phyloP scores from a whole-genome alignment of 2,797 vertebrate genomes.

The Champsocephalus gunnari region DNA sequence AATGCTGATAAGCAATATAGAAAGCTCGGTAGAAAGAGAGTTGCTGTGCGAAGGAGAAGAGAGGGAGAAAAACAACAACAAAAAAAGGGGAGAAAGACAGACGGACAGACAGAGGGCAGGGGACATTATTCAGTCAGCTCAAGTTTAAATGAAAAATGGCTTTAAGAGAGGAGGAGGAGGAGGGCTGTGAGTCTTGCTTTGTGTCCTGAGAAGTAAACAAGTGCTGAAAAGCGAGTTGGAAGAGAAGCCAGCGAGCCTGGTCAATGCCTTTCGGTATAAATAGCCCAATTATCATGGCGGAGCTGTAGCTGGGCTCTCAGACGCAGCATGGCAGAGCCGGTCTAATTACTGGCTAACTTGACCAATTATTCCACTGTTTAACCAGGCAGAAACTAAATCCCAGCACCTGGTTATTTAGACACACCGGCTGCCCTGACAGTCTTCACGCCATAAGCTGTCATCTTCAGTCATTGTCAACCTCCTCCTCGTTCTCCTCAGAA shows the following conservation, averaged over 20 bases:
- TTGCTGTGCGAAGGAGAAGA: conserved; percentile 10
- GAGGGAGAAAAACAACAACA: conserved; percentile 26
- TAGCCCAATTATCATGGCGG: conserved; percentile 79
- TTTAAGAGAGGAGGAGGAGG: conserved; percentile 40
- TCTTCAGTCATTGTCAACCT: conserved; percentile 70
- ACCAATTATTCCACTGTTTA: conserved; percentile 82
- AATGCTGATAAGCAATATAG: conserved; percentile 68
- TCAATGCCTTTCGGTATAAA: conserved; percentile 75
- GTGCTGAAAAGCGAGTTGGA: conserved; percentile 64
- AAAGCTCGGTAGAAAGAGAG: conserved; percentile 31
- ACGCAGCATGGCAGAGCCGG: conserved; percentile 64
- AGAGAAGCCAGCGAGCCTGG: conserved; percentile 62
- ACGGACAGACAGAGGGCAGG: conserved; percentile 52
- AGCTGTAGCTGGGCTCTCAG: conserved; percentile 59
- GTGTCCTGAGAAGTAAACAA: conserved; percentile 67
- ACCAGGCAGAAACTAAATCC: conserved; percentile 75
- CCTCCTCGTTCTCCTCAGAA: conserved; percentile 26
- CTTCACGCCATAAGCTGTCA: conserved; percentile 68
- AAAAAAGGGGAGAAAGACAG: conserved; percentile 21
- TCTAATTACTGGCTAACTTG: conserved; percentile 81
- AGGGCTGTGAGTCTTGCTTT: conserved; percentile 19
- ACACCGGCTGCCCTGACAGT: conserved; percentile 64
- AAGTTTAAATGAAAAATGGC: conserved; percentile 64
- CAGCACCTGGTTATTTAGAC: conserved; percentile 77
- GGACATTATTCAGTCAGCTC: conserved; percentile 61